A percentile compares a stretch with the other conserved stretches of the same genome.
Conservation (phyloP, 2,888 invertebrate species). For the Spilarctia lutea region DNA sequence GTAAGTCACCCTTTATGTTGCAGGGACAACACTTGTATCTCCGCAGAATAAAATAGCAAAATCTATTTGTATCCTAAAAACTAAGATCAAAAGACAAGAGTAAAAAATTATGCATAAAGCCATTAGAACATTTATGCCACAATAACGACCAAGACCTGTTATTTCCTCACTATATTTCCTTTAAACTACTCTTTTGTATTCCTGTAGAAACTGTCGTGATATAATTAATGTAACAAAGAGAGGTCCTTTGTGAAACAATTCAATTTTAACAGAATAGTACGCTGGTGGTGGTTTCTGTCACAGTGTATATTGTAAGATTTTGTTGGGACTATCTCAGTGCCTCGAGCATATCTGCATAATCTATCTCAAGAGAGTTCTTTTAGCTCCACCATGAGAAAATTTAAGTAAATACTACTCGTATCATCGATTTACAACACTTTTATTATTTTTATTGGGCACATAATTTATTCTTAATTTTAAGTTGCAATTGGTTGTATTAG, state of each 20-base stretch:
- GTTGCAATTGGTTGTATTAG: not conserved
- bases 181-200: not conserved
- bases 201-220: not conserved
- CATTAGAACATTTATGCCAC: not conserved
- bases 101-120: not conserved
- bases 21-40: no score
- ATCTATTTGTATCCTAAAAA: not conserved
- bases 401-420: not conserved
- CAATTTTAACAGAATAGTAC: not conserved
- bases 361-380: conserved; percentile 4
- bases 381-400: conserved; percentile 13
- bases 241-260: not conserved
- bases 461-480: not conserved
- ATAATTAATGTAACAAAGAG: not conserved
- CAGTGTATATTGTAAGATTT: not conserved
- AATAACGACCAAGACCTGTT: not conserved
- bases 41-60: no score
- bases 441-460: not conserved
- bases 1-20: no score
- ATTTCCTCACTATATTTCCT: not conserved
- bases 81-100: not conserved
- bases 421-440: not conserved
- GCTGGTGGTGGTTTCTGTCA: not conserved
- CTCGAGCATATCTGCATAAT: conserved; percentile 1
- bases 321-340: not conserved